Base-by-base conservation (phyloP, 1,140 invertebrate species). In the Drusus annulatus region DNA sequence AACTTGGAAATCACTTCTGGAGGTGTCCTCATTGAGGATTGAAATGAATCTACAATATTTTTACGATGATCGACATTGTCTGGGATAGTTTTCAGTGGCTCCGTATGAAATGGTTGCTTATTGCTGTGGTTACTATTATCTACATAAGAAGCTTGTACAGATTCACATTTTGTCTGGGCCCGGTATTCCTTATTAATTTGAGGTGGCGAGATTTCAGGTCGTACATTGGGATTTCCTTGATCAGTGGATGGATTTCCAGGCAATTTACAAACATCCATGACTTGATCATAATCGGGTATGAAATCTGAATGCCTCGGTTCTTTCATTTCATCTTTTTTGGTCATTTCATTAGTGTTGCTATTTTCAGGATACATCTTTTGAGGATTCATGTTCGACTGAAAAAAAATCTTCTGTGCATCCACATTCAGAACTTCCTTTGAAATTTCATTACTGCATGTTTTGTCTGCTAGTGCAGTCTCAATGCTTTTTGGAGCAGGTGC, bases 211-310 rank as follows among this genome's bases (percentile, higher is more conserved):
- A 71, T 19, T 71, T 71, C 68, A 51, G 50, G 6, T 52, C 28
- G 1, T 17, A 8, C 25, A 31, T 31, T 31, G 17, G 63, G 45
- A 51, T 52, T 71, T 52, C 23, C 45, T 51, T 71, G 51, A 7
- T 71, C 68, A 71, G 19, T 13, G 17, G 36, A 25, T 23, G 68
- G 19, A 52, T 71, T 71, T 13, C 19, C 52, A 15, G 68, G 25
- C 45, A 71, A 52, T 52, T 71, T 71, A n/a, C 68, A 71, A 51
- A 50, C 68, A n/a, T 71, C 68, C 68, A 71, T 71, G 17, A 71
- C 50, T 52, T 71, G 68, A 25, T 71, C 68, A 25, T 71, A 71
- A 52, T 71, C 50, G 1, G 45, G 36, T 16, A 71, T 45, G 15
- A 71, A 71, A 13, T 71, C 45, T 51, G 68, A 21, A 52, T 71